Conservation (phyloP, 2,888 invertebrate species). For the Lamellibrachia satsuma region DNA sequence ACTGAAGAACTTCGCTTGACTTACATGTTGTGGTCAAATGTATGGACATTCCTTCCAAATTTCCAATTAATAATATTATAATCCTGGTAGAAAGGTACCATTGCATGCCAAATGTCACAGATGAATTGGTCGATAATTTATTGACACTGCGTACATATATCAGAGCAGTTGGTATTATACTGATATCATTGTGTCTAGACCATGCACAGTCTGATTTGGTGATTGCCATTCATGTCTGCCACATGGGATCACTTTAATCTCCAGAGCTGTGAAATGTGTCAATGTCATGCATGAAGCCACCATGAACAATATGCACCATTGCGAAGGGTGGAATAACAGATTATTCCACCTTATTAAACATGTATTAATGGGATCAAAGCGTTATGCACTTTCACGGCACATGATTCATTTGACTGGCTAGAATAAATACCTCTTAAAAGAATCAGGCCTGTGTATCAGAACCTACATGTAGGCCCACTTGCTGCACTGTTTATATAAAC, state of each 20-base stretch:
- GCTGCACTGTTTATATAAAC: background rate
- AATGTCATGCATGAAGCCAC: background rate
- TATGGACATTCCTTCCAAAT: background rate
- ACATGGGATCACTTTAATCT: background rate
- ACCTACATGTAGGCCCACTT: background rate
- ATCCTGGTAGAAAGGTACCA: background rate
- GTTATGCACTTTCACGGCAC: background rate
- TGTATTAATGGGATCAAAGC: background rate
- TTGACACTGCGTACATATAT: background rate
- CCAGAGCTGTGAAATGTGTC: background rate
- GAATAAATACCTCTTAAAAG: background rate
- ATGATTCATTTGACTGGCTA: background rate
- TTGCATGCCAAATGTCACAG: background rate
- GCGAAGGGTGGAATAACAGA: background rate
- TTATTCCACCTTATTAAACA: background rate
- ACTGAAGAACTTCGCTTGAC: too few species aligned
- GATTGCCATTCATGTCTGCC: background rate
- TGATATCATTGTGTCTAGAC: background rate
- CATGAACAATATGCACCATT: background rate
- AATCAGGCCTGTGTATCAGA: background rate
- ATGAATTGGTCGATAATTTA: background rate
- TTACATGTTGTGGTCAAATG: background rate
- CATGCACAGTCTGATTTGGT: background rate
- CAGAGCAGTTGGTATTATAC: background rate
- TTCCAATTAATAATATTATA: background rate